Percentiles rank a stretch among this genome's conserved stretches.
Evolutionary conservation across 2,888 invertebrate genomes (phyloP).

Genomic region (Protodeltote pygarga): DNA sequence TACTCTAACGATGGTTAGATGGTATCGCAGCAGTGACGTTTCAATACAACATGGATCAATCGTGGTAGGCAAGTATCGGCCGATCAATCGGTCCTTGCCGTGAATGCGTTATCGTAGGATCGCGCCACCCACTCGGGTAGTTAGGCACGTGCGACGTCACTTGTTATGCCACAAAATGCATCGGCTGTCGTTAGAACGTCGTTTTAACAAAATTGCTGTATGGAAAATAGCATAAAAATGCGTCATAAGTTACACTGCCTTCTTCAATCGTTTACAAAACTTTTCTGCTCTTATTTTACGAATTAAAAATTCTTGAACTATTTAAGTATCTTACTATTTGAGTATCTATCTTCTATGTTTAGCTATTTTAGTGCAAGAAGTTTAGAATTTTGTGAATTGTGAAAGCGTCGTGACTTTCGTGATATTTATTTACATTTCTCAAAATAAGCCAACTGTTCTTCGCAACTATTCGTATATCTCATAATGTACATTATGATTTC

Average conservation of each 20-base stretch:
- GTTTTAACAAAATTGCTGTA: constrained; percentile 11
- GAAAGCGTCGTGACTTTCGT: constrained; percentile 61
- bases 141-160: constrained; percentile 52
- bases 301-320: constrained; percentile 10
- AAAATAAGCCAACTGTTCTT: constrained; percentile 54
- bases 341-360: constrained; percentile 43
- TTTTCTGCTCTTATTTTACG: constrained; percentile 6
- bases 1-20: constrained; percentile 79
- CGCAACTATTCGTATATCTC: constrained; percentile 38
- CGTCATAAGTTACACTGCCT: not conserved
- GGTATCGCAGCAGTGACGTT: constrained; percentile 80
- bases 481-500: constrained; percentile 15
- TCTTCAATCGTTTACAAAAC: not conserved
- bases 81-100: constrained; percentile 61
- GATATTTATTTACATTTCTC: constrained; percentile 65
- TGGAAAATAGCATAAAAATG: constrained; percentile 6
- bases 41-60: constrained; percentile 83
- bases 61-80: constrained; percentile 65
- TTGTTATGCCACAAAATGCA: constrained; percentile 22
- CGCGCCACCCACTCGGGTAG: constrained; percentile 57
- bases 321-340: constrained; percentile 46
- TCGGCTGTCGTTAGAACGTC: constrained; percentile 16
- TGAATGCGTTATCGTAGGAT: constrained; percentile 57
- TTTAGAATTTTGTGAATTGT: constrained; percentile 58
- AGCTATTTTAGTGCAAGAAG: constrained; percentile 46